A percentile compares a stretch with the other conserved stretches of the same genome.
Conservation (phyloP, 2,888 invertebrate species). For the Linnaemya vulpina region DNA sequence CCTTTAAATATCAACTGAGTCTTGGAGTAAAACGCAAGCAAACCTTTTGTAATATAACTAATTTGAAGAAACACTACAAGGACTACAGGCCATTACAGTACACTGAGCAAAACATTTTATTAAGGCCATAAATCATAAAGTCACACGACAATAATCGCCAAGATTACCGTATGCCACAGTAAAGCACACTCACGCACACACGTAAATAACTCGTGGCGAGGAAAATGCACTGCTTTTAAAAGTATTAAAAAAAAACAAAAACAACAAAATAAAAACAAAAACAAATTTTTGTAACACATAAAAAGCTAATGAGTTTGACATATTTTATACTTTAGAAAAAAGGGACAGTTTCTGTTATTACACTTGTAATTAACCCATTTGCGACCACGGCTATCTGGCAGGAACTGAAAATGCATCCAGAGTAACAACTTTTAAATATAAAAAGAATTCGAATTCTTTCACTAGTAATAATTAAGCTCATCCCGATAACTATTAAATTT, state of each 20-base stretch:
- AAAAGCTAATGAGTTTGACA: constrained; percentile 78
- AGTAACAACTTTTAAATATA: too few relatives aligned
- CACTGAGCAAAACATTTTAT: constrained; percentile 76
- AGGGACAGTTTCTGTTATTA: constrained; percentile 23
- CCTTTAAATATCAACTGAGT: constrained; percentile 65
- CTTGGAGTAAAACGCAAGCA: constrained; percentile 48
- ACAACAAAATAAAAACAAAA: constrained; percentile 59
- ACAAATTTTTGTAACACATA: constrained; percentile 78
- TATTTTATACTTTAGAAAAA: constrained; percentile 15
- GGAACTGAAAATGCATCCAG: too few relatives aligned
- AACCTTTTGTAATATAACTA: constrained; percentile 35
- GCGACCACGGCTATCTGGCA: too few relatives aligned
- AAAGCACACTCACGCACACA: constrained; percentile 26
- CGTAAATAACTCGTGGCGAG: neutral
- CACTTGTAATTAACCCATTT: neutral
- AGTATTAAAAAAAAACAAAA: constrained; percentile 16
- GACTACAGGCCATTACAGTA: neutral
- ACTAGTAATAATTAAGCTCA: too few relatives aligned
- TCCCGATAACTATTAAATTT: too few relatives aligned
- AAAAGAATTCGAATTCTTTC: too few relatives aligned
- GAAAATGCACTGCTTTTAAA: constrained; percentile 13
- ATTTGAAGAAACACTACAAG: constrained; percentile 35
- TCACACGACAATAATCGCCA: constrained; percentile 76
- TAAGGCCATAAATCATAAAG: constrained; percentile 82
- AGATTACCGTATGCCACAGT: constrained; percentile 72